Conservation (phyloP, 2,113 vertebrate genomes). For the Nothocercus julius region DNA sequence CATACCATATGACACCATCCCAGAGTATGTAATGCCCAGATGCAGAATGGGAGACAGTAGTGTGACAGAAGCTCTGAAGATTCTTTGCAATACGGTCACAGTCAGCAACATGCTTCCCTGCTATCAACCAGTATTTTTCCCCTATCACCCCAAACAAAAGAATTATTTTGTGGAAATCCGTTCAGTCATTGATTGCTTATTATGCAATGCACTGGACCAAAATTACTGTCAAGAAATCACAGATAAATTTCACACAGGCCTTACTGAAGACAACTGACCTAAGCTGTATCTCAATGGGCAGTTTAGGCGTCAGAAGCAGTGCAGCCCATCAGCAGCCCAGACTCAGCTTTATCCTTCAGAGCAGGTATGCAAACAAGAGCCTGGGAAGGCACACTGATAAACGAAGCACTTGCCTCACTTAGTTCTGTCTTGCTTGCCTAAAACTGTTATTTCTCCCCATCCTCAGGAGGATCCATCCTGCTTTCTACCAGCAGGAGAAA, state of each 20-base stretch:
- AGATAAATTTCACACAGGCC: background rate
- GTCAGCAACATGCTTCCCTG: background rate
- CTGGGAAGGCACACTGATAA: rapidly evolving
- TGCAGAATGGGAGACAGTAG: background rate
- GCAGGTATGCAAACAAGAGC: background rate
- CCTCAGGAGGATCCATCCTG: background rate
- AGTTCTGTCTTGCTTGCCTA: background rate
- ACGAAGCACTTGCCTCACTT: background rate
- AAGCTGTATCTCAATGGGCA: background rate
- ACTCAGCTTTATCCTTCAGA: background rate
- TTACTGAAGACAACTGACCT: background rate
- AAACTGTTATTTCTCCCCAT: background rate
- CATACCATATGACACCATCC: no score
- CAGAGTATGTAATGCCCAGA: rapidly evolving
- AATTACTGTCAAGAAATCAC: background rate
- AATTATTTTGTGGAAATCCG: background rate
- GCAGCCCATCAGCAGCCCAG: background rate
- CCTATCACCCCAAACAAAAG: background rate
- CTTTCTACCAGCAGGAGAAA: background rate
- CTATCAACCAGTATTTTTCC: background rate
- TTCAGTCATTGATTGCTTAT: background rate
- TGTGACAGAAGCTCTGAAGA: background rate
- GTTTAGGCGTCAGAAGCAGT: background rate
- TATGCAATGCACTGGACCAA: background rate
- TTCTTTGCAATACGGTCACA: background rate